Base-by-base conservation (phyloP, 2,888 invertebrate species). In the Brenthis hecate region DNA sequence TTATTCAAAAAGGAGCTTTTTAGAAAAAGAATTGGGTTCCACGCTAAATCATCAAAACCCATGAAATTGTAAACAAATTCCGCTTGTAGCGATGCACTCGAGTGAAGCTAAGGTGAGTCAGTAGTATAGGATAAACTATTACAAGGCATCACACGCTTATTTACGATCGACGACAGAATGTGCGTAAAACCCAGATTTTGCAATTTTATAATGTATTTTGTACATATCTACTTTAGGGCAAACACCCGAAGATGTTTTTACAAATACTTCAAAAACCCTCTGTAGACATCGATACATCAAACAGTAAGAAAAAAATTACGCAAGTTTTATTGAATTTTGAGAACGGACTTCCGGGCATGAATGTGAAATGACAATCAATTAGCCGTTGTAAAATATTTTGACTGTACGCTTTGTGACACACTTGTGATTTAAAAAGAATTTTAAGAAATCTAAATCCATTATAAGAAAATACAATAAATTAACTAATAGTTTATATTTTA, bases 351-450 rank as follows among this genome's bases (percentile, higher is more conserved):
- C 90, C 90, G 88, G 81, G 75, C 56, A 72, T 74, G 74, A 80
- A 19, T 19, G 19, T 19, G 74, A 72, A 73, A 72, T 78, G 77
- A 78, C 73, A 78, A 75, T 83, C 85, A 84, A 88, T 86, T 89
- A 85, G 85, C 80, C 76, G 75, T 75, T 72, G 72, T 78, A 74
- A 75, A 87, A 90, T 91, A 84, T 91, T 91, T 88, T 91, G 91
- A 91, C 90, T 86, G 80, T 72, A 74, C 67, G 56, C 76, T 80
- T 83, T 83, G 81, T 81, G 68, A 65, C 48, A 85, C 88, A 89
- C 87, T 89, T 90, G 90, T 80, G 72, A 71, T 50, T 14, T 79
- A 76, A 86, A 87, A 80, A 74, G 80, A 82, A 75, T 87, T 86
- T 84, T 76, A 71, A 80, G 87, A 88, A 88, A 80, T 78, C 71